Conservation (phyloP, 2,888 invertebrate genomes). For the Ophion obscuratus region DNA sequence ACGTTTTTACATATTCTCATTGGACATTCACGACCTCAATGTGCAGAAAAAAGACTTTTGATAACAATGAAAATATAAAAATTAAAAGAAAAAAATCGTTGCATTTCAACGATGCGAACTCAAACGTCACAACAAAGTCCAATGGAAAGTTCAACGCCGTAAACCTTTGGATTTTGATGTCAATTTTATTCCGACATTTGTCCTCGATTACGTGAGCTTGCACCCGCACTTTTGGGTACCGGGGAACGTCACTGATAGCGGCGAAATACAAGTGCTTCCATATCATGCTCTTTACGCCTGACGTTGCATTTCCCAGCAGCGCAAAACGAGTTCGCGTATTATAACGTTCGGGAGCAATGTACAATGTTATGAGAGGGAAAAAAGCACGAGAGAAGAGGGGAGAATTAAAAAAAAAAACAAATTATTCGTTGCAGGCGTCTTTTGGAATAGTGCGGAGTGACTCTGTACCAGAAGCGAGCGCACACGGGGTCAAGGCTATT, state of each 20-base stretch:
- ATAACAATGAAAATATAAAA: background rate
- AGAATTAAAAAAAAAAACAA: slow-evolving; percentile 1
- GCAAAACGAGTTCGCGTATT: background rate
- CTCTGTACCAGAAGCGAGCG: slow-evolving; percentile 57
- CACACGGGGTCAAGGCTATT: slow-evolving; percentile 73
- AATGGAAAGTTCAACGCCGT: background rate
- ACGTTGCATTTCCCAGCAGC: slow-evolving; percentile 6
- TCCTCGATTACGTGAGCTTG: background rate
- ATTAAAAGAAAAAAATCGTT: background rate
- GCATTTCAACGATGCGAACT: background rate
- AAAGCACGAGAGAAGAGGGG: background rate
- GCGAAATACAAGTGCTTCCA: no score
- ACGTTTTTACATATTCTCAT: no score
- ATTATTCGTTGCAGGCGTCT: slow-evolving; percentile 30
- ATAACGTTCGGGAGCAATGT: background rate
- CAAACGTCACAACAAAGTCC: background rate
- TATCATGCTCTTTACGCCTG: slow-evolving; percentile 6
- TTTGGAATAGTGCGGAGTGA: slow-evolving; percentile 46
- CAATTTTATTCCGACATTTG: background rate
- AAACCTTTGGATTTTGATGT: background rate
- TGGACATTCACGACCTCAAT: no score
- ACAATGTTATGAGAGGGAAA: background rate
- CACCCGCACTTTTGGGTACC: no score
- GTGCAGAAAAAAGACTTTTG: no score
- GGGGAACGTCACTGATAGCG: no score